Conservation (phyloP, 2,888 invertebrate genomes). For the Acleris emargana region DNA sequence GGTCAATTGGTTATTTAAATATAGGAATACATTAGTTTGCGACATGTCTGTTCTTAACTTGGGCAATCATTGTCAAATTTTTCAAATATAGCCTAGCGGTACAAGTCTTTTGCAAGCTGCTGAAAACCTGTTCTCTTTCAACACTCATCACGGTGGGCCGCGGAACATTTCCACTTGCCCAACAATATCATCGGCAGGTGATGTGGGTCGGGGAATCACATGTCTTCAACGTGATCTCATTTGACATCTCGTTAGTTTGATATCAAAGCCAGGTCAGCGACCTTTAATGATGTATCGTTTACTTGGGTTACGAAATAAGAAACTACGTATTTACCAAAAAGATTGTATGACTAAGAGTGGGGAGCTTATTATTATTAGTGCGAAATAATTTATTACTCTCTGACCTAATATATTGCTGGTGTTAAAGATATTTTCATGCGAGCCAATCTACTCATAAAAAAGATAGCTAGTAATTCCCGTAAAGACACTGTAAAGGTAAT, state of each 20-base stretch:
- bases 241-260: constrained; percentile 22
- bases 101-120: constrained; percentile 43
- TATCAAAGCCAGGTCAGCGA: constrained; percentile 18
- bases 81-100: constrained; percentile 37
- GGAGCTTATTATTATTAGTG: background rate
- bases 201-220: constrained; percentile 33
- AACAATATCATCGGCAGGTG: constrained; percentile 25
- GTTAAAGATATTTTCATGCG: no score
- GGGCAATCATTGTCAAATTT: constrained; percentile 40
- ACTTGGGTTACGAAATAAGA: constrained; percentile 3
- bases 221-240: constrained; percentile 20
- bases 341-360: no score
- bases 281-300: constrained; percentile 6
- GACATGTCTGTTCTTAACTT: constrained; percentile 24
- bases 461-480: no score
- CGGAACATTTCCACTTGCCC: constrained; percentile 28
- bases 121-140: constrained; percentile 37
- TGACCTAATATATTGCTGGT: no score
- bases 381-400: no score
- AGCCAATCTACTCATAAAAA: no score
- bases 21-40: background rate
- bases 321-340: background rate
- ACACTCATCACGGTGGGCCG: constrained; percentile 33
- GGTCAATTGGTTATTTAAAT: constrained; percentile 12
- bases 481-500: no score